Evolutionary conservation across 2,888 invertebrate genomes (phyloP).

Genomic region (Ceriagrion tenellum): DNA sequence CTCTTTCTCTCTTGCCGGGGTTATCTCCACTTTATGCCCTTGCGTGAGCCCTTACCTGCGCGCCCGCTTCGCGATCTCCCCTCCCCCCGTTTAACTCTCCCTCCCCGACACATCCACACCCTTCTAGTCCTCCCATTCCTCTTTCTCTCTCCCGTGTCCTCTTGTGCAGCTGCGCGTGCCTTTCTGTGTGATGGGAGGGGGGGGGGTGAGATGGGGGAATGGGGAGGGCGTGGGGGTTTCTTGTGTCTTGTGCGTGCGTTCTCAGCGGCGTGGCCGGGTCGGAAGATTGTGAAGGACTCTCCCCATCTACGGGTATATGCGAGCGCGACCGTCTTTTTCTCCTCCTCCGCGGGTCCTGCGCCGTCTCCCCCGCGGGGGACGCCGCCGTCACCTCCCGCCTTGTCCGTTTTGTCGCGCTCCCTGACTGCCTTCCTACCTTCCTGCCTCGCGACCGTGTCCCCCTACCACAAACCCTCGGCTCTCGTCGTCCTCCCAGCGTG

Average conservation of each 20-base stretch:
- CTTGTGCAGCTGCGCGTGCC: conserved; percentile 57
- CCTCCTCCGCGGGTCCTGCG: conserved; percentile 36
- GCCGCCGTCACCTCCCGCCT: conserved; percentile 17
- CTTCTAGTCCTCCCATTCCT: conserved; percentile 16
- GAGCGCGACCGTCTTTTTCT: background rate
- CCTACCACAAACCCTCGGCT: background rate
- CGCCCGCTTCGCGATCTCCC: background rate
- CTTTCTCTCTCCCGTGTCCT: background rate
- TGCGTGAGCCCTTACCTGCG: conserved; percentile 46
- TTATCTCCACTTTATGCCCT: conserved; percentile 64
- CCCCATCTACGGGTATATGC: background rate
- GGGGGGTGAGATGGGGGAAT: background rate
- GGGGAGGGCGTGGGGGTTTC: background rate
- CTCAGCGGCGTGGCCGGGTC: background rate
- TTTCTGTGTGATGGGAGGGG: conserved; percentile 6
- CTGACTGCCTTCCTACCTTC: conserved; percentile 10
- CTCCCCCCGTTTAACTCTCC: too few species aligned
- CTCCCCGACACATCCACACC: background rate
- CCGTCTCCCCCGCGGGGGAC: background rate
- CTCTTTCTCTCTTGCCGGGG: conserved; percentile 49
- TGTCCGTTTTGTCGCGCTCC: conserved; percentile 4
- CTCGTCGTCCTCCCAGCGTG: background rate
- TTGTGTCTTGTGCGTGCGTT: background rate
- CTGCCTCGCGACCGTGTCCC: background rate
- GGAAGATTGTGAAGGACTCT: conserved; percentile 34